Evolutionary conservation across 2,113 vertebrate genomes (phyloP), one percentile per base, ranked within the genome.

Genomic region (Poeciliopsis prolifica): DNA sequence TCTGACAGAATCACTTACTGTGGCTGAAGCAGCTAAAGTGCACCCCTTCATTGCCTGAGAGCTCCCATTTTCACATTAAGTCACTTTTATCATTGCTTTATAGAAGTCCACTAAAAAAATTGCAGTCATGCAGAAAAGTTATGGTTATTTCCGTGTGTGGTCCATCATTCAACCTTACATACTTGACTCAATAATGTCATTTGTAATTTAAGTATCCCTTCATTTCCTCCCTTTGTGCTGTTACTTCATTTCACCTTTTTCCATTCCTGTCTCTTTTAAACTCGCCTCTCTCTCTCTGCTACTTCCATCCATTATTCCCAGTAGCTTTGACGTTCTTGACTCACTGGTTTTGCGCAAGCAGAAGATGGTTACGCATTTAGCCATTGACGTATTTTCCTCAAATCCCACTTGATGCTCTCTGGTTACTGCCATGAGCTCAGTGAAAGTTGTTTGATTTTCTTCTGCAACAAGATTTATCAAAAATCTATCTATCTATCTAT

Each of bases 1-100:
- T 58, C 78, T 48, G 67, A 84, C 63, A 76, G 30, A 76, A 75
- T 82, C 82, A 70, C 78, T 77, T 81, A 66, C 3, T 29, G 30
- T 51, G 74, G 72, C 78, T 62, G 51, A 65, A 76, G 22, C 26
- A 2, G 9, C 28, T 69, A 61, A 35, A 82, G 74, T 31, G 73
- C 84, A 80, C 72, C 48, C 28, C 65, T 48, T 60, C 64, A 44
- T 79, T 61, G 72, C 65, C 31, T 75, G 19, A 86, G 65, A 79
- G 61, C 83, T 70, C 70, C 54, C 44, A 40, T 28, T 72, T 87
- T 72, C 44, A 78, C 48, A 80, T 83, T 74, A 62, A 74, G 31
- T 75, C 44, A 48, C 68, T 48, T 44, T 65, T 76, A 28, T 71
- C 31, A 22, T 4, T 26, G 67, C 67, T 69, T 58, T 67, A 61